These are phyloP conservation scores for Lemur catta DNA, from an alignment of 2,797 vertebrate species.

Conservation along the genomic window DNA sequence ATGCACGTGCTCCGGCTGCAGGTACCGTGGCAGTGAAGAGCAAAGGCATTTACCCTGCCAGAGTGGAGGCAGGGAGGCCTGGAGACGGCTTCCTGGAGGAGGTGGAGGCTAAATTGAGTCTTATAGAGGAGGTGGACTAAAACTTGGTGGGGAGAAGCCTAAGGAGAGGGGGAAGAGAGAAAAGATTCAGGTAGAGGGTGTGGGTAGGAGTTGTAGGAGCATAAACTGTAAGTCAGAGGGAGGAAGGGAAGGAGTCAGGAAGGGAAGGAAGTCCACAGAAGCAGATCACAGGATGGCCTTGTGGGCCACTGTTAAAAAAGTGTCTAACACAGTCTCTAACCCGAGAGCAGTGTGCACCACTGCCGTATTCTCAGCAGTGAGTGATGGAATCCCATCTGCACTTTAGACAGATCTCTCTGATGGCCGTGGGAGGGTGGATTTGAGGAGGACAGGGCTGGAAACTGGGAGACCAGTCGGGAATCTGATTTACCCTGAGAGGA, in stretches of 20 bases:
- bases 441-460: neutral
- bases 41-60: neutral
- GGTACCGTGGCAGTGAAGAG: neutral
- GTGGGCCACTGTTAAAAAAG: neutral
- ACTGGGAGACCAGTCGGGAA: neutral
- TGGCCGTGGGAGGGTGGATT: neutral
- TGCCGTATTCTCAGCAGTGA: neutral
- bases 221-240: neutral
- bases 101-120: neutral
- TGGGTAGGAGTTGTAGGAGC: neutral
- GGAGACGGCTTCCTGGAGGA: neutral
- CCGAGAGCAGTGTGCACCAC: neutral
- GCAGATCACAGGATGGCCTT: neutral
- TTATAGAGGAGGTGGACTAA: neutral
- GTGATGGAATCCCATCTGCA: neutral
- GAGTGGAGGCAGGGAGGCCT: too few relatives aligned
- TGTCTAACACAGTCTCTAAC: neutral
- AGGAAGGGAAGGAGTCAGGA: neutral
- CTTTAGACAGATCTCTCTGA: neutral
- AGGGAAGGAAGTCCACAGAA: neutral
- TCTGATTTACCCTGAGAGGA: neutral
- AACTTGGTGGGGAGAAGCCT: neutral
- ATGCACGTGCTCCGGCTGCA: accelerated
- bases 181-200: neutral
- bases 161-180: neutral